Percentiles rank a stretch among this genome's conserved stretches.
phyloP scores from a whole-genome alignment of 2,797 vertebrate genomes.

The Triplophysa yarkandensis region DNA sequence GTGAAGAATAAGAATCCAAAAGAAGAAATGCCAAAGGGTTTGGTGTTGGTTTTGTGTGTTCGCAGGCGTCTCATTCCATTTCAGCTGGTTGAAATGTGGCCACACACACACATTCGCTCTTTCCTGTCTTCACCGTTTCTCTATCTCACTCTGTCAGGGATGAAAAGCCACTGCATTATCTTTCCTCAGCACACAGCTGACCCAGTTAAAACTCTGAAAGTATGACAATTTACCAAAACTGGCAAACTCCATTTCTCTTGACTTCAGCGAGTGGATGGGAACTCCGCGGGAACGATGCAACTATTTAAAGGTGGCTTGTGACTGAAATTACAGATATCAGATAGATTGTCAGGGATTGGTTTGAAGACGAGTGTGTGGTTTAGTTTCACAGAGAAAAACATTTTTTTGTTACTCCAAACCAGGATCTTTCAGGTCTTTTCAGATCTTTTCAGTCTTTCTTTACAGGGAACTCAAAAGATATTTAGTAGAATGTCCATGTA shows the following conservation, averaged over 20 bases:
- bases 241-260: constrained; percentile 40
- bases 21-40: too few species aligned
- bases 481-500: neutral
- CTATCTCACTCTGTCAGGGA: constrained; percentile 43
- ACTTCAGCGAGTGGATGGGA: constrained; percentile 15
- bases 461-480: neutral
- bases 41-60: constrained; percentile 29
- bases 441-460: too few species aligned
- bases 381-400: constrained; percentile 2
- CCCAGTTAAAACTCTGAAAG: constrained; percentile 56
- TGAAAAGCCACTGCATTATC: constrained; percentile 54
- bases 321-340: constrained; percentile 15
- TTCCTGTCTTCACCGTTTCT: constrained; percentile 24
- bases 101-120: constrained; percentile 19
- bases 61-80: constrained; percentile 49
- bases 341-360: constrained; percentile 6
- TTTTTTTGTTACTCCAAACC: neutral
- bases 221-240: constrained; percentile 50
- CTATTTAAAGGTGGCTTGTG: constrained; percentile 27
- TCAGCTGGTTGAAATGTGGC: constrained; percentile 33
- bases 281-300: constrained; percentile 33
- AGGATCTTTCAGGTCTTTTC: too few species aligned
- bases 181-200: constrained; percentile 55
- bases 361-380: neutral
- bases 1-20: too few species aligned